Conservation (phyloP, 2,888 invertebrate genomes). For the Melieria crassipennis region DNA sequence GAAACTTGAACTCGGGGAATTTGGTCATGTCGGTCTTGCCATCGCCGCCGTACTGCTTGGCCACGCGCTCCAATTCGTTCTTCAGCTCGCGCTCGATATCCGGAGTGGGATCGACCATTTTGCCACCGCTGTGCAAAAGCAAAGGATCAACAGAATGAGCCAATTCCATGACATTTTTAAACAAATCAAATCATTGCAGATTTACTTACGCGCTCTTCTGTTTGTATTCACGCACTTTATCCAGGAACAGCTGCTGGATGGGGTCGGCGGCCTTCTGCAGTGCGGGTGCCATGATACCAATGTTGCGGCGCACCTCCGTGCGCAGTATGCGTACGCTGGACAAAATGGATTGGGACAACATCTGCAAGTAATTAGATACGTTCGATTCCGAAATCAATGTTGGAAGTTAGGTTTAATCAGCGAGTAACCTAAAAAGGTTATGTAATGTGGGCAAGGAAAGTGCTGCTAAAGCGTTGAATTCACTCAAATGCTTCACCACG, state of each 20-base stretch:
- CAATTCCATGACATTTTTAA: neutral
- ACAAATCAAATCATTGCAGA: neutral
- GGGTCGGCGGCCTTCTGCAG: constrained; percentile 83
- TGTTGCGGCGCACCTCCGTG: constrained; percentile 72
- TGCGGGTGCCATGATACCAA: constrained; percentile 77
- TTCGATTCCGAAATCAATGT: too few relatives aligned
- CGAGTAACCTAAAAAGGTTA: constrained; percentile 59
- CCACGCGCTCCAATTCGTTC: constrained; percentile 82
- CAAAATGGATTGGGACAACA: constrained; percentile 70
- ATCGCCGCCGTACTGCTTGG: constrained; percentile 80
- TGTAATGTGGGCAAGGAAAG: constrained; percentile 47
- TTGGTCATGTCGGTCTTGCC: constrained; percentile 85
- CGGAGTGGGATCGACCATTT: constrained; percentile 83
- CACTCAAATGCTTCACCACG: too few relatives aligned
- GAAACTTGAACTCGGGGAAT: constrained; percentile 88
- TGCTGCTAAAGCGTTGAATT: too few relatives aligned
- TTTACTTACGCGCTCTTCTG: constrained; percentile 83
- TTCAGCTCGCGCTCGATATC: constrained; percentile 79
- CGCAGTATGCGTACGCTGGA: constrained; percentile 68
- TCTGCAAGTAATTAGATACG: constrained; percentile 50
- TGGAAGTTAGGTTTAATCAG: neutral
- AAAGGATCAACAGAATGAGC: too few relatives aligned
- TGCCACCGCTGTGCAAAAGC: constrained; percentile 73
- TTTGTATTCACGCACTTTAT: constrained; percentile 91
- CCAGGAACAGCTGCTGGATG: constrained; percentile 91